Conservation (phyloP, 2,797 vertebrate species). For the Crocidura indochinensis region DNA sequence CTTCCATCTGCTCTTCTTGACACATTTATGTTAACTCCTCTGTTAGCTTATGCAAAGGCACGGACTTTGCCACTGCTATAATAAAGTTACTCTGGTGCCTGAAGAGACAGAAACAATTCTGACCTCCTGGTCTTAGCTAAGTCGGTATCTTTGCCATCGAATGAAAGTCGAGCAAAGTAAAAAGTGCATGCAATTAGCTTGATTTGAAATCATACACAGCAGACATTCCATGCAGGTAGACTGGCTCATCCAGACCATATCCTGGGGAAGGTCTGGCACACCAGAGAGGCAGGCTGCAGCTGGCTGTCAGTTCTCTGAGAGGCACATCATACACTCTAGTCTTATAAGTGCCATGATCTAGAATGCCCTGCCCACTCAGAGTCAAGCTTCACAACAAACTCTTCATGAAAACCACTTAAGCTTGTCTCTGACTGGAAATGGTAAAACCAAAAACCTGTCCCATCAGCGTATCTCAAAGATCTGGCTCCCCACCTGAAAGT, state of each 20-base stretch:
- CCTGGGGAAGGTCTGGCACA: background rate
- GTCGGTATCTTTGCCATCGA: background rate
- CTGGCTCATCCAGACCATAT: background rate
- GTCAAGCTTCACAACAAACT: constrained; percentile 1
- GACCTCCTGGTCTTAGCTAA: background rate
- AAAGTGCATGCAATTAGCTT: background rate
- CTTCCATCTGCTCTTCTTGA: background rate
- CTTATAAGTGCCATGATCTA: constrained; percentile 25
- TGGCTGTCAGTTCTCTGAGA: background rate
- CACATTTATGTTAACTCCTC: background rate
- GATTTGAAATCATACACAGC: background rate
- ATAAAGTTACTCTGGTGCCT: background rate
- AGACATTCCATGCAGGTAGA: background rate
- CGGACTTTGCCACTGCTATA: background rate
- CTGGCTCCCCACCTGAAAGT: background rate
- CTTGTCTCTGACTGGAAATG: constrained; percentile 15
- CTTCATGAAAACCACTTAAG: constrained; percentile 52
- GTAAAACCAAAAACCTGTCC: background rate
- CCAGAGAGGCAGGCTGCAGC: background rate
- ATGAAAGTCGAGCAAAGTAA: constrained; percentile 13
- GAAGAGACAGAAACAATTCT: background rate
- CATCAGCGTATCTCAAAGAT: background rate
- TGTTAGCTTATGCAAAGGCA: background rate
- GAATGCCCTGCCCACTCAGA: background rate
- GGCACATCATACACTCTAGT: background rate